Percentiles rank a stretch among this genome's conserved stretches.
phyloP scores from a whole-genome alignment of 2,888 invertebrate species.

The Polydrusus pterygomalis region DNA sequence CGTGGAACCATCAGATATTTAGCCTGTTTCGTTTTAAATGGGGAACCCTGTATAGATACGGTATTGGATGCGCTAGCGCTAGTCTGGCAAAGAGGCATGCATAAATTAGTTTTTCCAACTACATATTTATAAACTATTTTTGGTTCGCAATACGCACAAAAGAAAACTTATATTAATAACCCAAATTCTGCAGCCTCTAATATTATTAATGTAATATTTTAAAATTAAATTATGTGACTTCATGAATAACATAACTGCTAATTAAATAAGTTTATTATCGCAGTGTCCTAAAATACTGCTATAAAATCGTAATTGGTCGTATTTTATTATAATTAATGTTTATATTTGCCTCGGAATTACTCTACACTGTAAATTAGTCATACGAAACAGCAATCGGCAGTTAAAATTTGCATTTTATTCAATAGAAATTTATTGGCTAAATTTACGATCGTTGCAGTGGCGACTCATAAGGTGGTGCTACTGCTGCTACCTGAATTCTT shows the following conservation, averaged over 20 bases:
- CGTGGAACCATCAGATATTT: too few relatives aligned
- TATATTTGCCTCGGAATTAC: constrained; percentile 69
- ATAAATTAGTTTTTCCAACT: too few relatives aligned
- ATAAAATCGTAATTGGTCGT: constrained; percentile 69
- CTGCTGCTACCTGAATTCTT: too few relatives aligned
- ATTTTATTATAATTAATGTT: constrained; percentile 70
- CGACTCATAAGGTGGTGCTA: too few relatives aligned
- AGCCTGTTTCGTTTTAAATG: too few relatives aligned
- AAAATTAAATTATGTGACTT: constrained; percentile 33
- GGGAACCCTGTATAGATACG: too few relatives aligned
- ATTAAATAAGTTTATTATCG: constrained; percentile 70
- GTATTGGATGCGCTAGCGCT: too few relatives aligned
- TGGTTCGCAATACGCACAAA: not conserved
- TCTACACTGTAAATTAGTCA: constrained; percentile 67
- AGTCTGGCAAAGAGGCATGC: too few relatives aligned
- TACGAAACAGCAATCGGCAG: constrained; percentile 63
- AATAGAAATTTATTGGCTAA: constrained; percentile 33
- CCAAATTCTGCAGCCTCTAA: not conserved
- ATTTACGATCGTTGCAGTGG: constrained; percentile 18
- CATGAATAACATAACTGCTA: constrained; percentile 48
- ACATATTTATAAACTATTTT: too few relatives aligned
- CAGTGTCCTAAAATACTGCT: constrained; percentile 68
- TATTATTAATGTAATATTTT: constrained; percentile 21
- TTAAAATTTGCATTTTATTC: constrained; percentile 61
- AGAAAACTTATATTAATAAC: not conserved